These are phyloP conservation scores for Cossypha heuglini DNA, from an alignment of 2,797 vertebrate genomes.

Conservation along the genomic window DNA sequence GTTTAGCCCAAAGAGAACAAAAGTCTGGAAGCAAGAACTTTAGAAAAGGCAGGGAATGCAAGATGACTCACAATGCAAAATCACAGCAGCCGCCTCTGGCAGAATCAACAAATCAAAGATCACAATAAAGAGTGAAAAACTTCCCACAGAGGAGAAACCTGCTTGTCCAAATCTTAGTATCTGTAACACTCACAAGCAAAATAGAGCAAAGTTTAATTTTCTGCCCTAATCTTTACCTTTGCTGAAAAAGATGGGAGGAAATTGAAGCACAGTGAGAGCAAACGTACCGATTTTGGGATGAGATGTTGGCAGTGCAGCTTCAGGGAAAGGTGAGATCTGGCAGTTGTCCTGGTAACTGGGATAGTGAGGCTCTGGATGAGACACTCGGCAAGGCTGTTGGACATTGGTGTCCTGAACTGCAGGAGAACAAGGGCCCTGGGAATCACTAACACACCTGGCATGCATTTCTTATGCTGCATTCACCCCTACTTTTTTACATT, in stretches of 20 bases:
- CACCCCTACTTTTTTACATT: rapidly evolving
- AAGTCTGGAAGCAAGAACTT: not conserved
- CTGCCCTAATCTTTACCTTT: not conserved
- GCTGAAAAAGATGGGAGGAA: not conserved
- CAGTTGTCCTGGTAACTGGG: constrained; percentile 78
- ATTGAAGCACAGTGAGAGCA: not conserved
- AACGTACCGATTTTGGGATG: constrained; percentile 77
- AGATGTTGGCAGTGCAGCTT: constrained; percentile 75
- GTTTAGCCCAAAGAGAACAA: not conserved
- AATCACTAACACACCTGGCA: not conserved
- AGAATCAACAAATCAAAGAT: not conserved
- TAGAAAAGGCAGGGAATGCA: not conserved
- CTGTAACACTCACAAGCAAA: not conserved
- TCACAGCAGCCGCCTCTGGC: not conserved
- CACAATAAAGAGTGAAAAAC: not conserved
- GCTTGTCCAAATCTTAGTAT: not conserved
- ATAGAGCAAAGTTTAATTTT: not conserved
- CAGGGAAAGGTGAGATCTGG: constrained; percentile 75
- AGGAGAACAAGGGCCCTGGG: not conserved
- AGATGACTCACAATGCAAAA: not conserved
- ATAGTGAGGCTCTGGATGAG: constrained; percentile 76
- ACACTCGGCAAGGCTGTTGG: constrained; percentile 74
- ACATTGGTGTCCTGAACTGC: constrained; percentile 72
- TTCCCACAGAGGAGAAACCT: not conserved
- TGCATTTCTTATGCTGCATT: rapidly evolving